Evolutionary conservation across 2,888 invertebrate genomes (phyloP).

Genomic region (Drosophila birchii): DNA sequence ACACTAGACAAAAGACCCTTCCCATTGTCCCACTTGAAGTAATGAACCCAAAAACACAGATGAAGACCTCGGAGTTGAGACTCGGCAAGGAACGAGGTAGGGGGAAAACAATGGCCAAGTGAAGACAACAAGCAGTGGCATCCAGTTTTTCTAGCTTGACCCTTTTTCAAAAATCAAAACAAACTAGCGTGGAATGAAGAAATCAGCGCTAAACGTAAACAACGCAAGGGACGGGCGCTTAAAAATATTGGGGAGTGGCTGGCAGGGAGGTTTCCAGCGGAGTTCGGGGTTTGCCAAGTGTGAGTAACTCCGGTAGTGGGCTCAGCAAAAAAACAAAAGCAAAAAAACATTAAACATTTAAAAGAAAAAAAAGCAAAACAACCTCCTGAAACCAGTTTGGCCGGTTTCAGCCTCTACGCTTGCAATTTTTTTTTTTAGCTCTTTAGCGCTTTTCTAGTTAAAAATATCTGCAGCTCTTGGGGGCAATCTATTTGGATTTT

Average conservation of each 20-base stretch:
- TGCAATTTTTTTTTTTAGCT: not conserved
- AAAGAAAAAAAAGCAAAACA: constrained; percentile 1
- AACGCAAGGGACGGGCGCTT: constrained; percentile 52
- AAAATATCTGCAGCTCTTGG: constrained; percentile 6
- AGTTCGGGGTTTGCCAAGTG: constrained; percentile 34
- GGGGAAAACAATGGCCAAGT: constrained; percentile 62
- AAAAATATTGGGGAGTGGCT: constrained; percentile 11
- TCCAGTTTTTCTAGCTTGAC: constrained; percentile 70
- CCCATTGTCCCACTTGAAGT: not conserved
- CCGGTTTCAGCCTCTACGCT: constrained; percentile 31
- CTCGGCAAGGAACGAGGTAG: not conserved
- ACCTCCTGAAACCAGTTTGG: constrained; percentile 36
- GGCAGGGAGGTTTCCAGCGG: constrained; percentile 5
- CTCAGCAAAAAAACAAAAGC: constrained; percentile 1
- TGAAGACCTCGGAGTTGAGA: not conserved
- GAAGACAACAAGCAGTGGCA: constrained; percentile 43
- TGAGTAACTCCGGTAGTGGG: constrained; percentile 72
- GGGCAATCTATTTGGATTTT: not conserved
- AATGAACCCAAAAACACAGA: not conserved
- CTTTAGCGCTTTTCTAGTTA: constrained; percentile 7
- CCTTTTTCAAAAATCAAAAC: constrained; percentile 69
- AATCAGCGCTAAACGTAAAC: constrained; percentile 74
- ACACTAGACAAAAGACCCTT: not conserved
- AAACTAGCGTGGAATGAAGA: constrained; percentile 76
- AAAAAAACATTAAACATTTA: not conserved